Conservation (phyloP, 2,888 invertebrate genomes). For the Litoditis marina region DNA sequence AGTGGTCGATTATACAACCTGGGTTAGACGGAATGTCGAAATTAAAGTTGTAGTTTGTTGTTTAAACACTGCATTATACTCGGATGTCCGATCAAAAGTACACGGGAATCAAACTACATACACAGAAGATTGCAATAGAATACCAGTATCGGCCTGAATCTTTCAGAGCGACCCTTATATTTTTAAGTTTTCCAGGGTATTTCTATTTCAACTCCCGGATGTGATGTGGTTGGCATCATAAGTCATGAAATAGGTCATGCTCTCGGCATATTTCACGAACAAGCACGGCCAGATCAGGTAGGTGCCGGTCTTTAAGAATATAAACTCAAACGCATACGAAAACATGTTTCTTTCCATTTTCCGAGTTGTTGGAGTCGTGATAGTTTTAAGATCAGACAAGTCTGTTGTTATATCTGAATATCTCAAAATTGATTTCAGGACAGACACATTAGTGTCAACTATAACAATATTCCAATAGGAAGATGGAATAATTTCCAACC, state of each 20-base stretch:
- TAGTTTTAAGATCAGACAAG: too few species aligned
- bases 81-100: too few species aligned
- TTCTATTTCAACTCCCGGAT: slow-evolving; percentile 59
- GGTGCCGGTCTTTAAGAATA: neutral
- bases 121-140: too few species aligned
- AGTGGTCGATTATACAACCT: too few species aligned
- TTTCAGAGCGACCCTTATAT: neutral
- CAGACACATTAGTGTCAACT: slow-evolving; percentile 42
- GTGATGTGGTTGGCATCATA: slow-evolving; percentile 59
- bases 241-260: slow-evolving; percentile 61
- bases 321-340: neutral
- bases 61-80: too few species aligned
- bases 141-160: too few species aligned
- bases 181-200: slow-evolving; percentile 51
- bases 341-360: too few species aligned
- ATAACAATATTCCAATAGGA: slow-evolving; percentile 54
- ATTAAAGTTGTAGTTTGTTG: too few species aligned
- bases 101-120: too few species aligned
- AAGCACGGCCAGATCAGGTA: slow-evolving; percentile 55
- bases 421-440: slow-evolving; percentile 9
- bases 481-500: slow-evolving; percentile 61
- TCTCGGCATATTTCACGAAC: slow-evolving; percentile 60
- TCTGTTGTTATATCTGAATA: too few species aligned
- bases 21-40: too few species aligned
- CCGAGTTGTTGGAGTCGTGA: too few species aligned